Conservation (phyloP, 2,113 vertebrate genomes). For the Microtus richardsoni region DNA sequence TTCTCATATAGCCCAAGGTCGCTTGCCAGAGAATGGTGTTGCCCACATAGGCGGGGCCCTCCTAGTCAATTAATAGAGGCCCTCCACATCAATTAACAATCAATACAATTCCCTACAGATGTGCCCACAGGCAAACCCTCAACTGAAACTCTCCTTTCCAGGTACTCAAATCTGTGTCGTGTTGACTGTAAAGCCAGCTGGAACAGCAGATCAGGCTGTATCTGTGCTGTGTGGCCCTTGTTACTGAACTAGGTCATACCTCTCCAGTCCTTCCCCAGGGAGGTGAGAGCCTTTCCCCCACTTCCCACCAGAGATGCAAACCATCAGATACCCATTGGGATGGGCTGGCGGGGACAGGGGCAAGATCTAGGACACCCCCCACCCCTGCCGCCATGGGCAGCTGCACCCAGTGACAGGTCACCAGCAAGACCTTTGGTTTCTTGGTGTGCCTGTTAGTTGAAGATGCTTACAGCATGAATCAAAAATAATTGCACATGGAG, state of each 20-base stretch:
- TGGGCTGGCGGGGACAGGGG: background rate
- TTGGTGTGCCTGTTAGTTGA: conserved; percentile 69
- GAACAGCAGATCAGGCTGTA: background rate
- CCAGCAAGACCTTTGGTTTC: background rate
- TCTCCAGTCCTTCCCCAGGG: background rate
- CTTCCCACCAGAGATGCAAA: background rate
- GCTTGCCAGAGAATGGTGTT: background rate
- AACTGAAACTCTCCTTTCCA: background rate
- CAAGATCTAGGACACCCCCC: background rate
- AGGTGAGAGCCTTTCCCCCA: rapidly evolving
- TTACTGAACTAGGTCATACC: no score
- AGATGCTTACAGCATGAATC: conserved; percentile 73
- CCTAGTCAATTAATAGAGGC: no score
- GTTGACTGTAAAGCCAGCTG: background rate
- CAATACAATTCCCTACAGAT: background rate
- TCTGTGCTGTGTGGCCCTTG: background rate
- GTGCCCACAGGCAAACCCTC: background rate
- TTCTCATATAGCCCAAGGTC: no score
- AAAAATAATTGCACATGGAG: conserved; percentile 76
- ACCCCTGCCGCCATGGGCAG: background rate
- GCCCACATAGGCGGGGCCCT: background rate
- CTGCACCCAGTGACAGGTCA: background rate
- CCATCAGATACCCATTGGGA: rapidly evolving
- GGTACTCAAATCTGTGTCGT: background rate
- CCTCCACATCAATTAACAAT: background rate